Conservation (phyloP, 2,888 invertebrate species). For the Tenthredo mesomela region DNA sequence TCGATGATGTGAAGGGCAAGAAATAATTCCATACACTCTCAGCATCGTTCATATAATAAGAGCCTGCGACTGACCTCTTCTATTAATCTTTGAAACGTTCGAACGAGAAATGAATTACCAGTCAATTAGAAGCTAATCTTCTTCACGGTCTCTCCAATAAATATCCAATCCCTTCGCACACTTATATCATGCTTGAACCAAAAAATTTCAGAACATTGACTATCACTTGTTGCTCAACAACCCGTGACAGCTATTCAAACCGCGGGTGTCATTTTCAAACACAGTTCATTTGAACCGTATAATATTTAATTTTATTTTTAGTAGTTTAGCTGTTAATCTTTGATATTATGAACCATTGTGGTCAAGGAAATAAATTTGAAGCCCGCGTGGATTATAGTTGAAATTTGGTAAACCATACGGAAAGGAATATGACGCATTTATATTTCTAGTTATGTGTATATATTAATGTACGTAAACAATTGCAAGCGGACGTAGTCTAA, state of each 20-base stretch:
- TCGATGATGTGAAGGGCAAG: background rate
- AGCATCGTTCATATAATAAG: background rate
- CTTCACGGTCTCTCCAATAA: constrained; percentile 22
- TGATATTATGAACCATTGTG: background rate
- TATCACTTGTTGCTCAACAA: background rate
- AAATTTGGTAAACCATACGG: too few relatives aligned
- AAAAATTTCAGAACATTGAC: background rate
- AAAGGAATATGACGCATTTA: background rate
- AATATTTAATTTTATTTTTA: too few relatives aligned
- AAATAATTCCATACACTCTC: background rate
- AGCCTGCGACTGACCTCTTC: constrained; percentile 18
- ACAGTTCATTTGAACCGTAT: background rate
- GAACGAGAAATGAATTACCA: constrained; percentile 37
- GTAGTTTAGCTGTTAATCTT: too few relatives aligned
- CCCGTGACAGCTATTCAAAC: background rate
- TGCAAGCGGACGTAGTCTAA: background rate
- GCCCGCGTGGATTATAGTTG: background rate
- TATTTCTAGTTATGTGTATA: background rate
- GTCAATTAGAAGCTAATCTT: constrained; percentile 27
- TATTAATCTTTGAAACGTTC: constrained; percentile 25
- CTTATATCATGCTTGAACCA: background rate
- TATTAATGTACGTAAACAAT: constrained; percentile 16
- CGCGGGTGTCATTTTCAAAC: background rate
- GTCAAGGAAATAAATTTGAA: background rate
- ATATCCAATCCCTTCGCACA: background rate